Percentiles rank a stretch among this genome's conserved stretches.
phyloP scores from a whole-genome alignment of 2,888 invertebrate genomes.

The Crematogaster levior region DNA sequence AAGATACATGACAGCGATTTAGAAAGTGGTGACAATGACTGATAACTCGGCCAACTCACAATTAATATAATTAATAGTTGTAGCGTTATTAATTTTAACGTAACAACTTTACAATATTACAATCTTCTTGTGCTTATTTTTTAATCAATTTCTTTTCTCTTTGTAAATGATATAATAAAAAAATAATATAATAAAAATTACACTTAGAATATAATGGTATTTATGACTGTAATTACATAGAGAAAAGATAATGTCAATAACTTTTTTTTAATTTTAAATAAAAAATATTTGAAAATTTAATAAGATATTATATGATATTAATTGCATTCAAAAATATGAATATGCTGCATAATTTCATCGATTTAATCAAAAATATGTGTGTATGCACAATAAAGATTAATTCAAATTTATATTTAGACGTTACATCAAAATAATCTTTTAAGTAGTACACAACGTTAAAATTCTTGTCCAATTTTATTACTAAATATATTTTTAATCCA shows the following conservation, averaged over 20 bases:
- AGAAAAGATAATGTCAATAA: too few species aligned
- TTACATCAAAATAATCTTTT: neutral
- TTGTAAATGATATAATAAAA: neutral
- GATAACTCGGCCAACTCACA: neutral
- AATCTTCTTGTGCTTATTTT: conserved; percentile 9
- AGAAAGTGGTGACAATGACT: conserved; percentile 17
- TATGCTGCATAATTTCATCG: neutral
- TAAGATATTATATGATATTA: neutral
- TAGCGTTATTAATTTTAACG: conserved; percentile 7
- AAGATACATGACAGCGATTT: conserved; percentile 3
- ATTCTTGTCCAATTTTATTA: neutral
- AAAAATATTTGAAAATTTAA: neutral
- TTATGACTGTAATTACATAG: neutral
- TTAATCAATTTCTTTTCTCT: neutral
- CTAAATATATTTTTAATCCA: neutral
- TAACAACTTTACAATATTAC: conserved; percentile 7
- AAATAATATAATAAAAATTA: too few species aligned
- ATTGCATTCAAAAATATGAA: neutral
- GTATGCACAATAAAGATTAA: neutral
- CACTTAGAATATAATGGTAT: neutral
- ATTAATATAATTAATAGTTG: neutral
- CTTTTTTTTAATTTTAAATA: neutral
- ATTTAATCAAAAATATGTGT: neutral
- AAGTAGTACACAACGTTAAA: too few species aligned
- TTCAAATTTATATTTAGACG: neutral